phyloP scores from a whole-genome alignment of 2,797 vertebrate species.

The Peromyscus eremicus region DNA sequence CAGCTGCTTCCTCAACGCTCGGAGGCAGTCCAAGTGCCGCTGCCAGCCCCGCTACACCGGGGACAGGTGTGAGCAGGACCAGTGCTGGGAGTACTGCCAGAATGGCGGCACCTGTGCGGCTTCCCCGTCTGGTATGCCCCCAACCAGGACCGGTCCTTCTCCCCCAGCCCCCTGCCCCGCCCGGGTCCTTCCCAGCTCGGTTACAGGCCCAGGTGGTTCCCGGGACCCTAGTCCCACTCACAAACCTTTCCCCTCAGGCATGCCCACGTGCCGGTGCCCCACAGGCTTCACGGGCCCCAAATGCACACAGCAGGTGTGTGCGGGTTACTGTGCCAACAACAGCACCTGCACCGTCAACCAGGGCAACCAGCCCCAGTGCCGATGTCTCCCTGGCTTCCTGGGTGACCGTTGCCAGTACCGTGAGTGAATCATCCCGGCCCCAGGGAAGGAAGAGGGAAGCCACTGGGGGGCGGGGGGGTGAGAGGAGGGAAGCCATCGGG shows the following conservation, averaged over 20 bases:
- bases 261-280: slow-evolving; percentile 96
- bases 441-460: rapidly evolving
- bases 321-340: slow-evolving; percentile 93
- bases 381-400: slow-evolving; percentile 90
- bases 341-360: slow-evolving; percentile 95
- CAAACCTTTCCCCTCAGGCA: slow-evolving; percentile 87
- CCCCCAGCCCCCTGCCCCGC: neutral
- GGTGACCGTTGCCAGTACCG: slow-evolving; percentile 97
- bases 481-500: neutral
- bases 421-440: slow-evolving; percentile 87
- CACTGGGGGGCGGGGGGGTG: too few relatives aligned
- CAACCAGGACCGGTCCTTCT: rapidly evolving
- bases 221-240: neutral
- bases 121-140: slow-evolving; percentile 92
- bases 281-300: slow-evolving; percentile 95
- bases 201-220: neutral
- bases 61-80: slow-evolving; percentile 95
- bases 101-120: slow-evolving; percentile 96
- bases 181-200: neutral
- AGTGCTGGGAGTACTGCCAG: slow-evolving; percentile 96
- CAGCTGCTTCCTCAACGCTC: slow-evolving; percentile 97
- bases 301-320: slow-evolving; percentile 94
- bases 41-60: slow-evolving; percentile 96
- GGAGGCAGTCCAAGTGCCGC: slow-evolving; percentile 96
- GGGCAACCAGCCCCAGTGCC: slow-evolving; percentile 97